Conservation (phyloP, 1,140 invertebrate species). For the Andrena cerasifolii region DNA sequence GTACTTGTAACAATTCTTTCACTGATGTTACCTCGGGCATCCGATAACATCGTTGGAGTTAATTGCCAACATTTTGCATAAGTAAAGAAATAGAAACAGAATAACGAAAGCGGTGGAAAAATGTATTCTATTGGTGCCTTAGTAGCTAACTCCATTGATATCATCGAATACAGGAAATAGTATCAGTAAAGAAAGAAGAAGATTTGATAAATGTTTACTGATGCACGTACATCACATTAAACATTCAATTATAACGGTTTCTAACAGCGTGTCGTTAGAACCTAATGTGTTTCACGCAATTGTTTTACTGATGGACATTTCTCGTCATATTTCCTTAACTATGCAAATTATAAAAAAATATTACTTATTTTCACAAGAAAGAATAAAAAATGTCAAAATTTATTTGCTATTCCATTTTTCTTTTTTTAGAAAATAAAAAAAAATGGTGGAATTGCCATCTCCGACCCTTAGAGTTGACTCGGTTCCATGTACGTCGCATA, state of each 20-base stretch:
- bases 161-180: neutral
- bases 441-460: too few species aligned
- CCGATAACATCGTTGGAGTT: neutral
- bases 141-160: neutral
- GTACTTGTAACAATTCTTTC: neutral
- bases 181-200: neutral
- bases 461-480: too few species aligned
- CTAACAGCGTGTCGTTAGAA: neutral
- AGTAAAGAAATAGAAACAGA: neutral
- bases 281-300: neutral
- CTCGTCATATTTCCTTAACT: neutral
- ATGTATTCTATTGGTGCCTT: neutral
- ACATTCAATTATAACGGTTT: neutral
- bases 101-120: neutral
- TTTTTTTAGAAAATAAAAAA: too few species aligned
- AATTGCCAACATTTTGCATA: neutral
- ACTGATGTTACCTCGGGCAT: neutral
- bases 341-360: neutral
- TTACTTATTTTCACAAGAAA: neutral
- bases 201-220: neutral
- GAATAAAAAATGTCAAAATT: neutral
- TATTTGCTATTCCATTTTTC: neutral
- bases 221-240: neutral
- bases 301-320: neutral
- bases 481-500: too few species aligned